Base-by-base conservation (phyloP, 2,113 vertebrate species). In the Peucedramus taeniatus region DNA sequence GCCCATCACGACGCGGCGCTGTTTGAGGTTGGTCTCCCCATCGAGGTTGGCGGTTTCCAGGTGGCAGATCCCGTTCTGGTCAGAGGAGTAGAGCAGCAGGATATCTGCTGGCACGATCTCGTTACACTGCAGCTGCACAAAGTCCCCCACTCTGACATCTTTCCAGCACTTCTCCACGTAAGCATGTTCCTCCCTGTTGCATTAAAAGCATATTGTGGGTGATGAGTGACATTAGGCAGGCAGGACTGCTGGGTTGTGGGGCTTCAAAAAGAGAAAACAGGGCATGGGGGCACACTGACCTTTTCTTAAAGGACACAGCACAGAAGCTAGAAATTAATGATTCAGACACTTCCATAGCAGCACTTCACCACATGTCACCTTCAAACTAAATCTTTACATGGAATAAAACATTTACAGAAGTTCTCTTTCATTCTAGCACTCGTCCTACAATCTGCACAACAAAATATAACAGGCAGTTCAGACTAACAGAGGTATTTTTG, bases 21-120 rank as follows among this genome's bases (percentile, higher is more conserved):
- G 99, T n/a, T 99, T 99, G 40, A 99, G 98, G 97, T 99, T 99
- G 70, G 98, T 99, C 96, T 99, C 99, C 51, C 99, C 99, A 5
- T 99, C 99, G 15, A 99, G 97, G 90, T 98, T 99, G 96, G 99
- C 97, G 0, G 99, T 99, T 85, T 99, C 99, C 70, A 99, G 96
- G 97, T 98, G 98, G 95, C 99, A 99, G 95, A 99, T 96, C 6
- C 99, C 98, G 0, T 97, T 98, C 87, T 98, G 98, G 89, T 99
- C 98, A 0, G 99, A 99, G 66, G 99, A 99, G 60, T 98, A 90
- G 44, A 99, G 97, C 60, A 99, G 98, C 17, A 99, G 98, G 35
- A 99, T 98, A 63, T 99, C 99, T 4, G 99, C 99, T 10, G 99
- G 99, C 87, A 99, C 91, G 59, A 98, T 98, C 97, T 99, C 98